Evolutionary conservation across 2,113 vertebrate genomes (phyloP).

Genomic region (Papio anubis): DNA sequence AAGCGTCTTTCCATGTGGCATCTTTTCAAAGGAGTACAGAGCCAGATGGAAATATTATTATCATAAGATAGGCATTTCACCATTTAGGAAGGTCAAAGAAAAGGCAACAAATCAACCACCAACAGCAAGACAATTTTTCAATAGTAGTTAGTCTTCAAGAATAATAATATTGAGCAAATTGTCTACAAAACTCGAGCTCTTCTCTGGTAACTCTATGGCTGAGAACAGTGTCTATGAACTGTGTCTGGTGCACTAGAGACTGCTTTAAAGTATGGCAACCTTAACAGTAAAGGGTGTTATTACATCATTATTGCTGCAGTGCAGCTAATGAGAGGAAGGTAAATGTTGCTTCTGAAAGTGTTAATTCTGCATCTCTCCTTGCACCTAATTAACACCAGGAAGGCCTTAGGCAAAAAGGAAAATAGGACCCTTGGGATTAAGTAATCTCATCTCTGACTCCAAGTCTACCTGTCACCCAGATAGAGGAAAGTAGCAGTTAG

Average conservation of each 20-base stretch:
- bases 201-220: background rate
- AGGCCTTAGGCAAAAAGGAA: conserved; percentile 62
- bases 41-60: conserved; percentile 56
- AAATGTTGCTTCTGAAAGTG: conserved; percentile 37
- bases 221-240: background rate
- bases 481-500: conserved; percentile 22
- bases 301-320: conserved; percentile 43
- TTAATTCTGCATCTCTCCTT: conserved; percentile 49
- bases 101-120: background rate
- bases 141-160: conserved; percentile 6
- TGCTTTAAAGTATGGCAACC: background rate
- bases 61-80: background rate
- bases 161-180: background rate
- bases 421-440: conserved; percentile 55
- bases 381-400: conserved; percentile 70
- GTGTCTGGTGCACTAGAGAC: background rate
- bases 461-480: conserved; percentile 53
- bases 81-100: conserved; percentile 41
- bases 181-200: background rate
- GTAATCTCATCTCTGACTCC: conserved; percentile 51
- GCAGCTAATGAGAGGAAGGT: conserved; percentile 15
- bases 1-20: background rate
- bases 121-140: background rate
- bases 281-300: conserved; percentile 2
- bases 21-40: background rate